Conservation (phyloP, 1,140 invertebrate species). For the Drosophila albomicans region DNA sequence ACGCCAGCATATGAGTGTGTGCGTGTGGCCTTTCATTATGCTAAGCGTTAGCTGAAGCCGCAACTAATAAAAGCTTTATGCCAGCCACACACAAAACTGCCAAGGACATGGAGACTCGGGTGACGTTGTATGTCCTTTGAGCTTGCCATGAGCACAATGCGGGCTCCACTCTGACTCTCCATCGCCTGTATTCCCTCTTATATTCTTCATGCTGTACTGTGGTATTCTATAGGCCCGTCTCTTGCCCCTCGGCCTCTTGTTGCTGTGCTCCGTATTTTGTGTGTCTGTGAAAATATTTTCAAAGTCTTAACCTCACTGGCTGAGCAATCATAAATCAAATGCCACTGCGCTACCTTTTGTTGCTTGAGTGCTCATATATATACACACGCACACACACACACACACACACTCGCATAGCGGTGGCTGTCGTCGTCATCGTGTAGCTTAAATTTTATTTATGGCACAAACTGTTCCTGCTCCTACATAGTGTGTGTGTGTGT, state of each 20-base stretch:
- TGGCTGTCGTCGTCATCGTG: constrained; percentile 68
- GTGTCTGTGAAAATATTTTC: constrained; percentile 80
- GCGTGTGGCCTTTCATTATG: constrained; percentile 57
- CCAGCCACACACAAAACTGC: constrained; percentile 39
- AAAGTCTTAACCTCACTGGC: constrained; percentile 81
- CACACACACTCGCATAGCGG: constrained; percentile 19
- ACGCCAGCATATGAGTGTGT: constrained; percentile 49
- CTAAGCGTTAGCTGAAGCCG: constrained; percentile 46
- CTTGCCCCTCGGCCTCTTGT: constrained; percentile 1
- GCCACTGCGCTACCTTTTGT: constrained; percentile 77
- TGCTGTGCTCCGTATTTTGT: constrained; percentile 56
- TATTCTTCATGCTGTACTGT: neutral
- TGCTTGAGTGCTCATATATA: constrained; percentile 70
- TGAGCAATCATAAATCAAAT: constrained; percentile 82
- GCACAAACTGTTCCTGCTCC: constrained; percentile 54
- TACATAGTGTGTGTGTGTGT: constrained; percentile 23
- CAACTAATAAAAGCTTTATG: constrained; percentile 75
- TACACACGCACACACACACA: constrained; percentile 23
- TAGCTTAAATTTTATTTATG: constrained; percentile 82
- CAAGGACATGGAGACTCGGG: constrained; percentile 5
- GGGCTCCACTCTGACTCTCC: neutral
- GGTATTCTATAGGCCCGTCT: constrained; percentile 13
- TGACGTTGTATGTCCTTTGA: constrained; percentile 24
- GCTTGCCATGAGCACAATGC: constrained; percentile 28
- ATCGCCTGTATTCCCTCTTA: neutral